These are phyloP conservation scores for Epirrita christyi DNA, from an alignment of 2,888 invertebrate genomes.

Conservation along the genomic window DNA sequence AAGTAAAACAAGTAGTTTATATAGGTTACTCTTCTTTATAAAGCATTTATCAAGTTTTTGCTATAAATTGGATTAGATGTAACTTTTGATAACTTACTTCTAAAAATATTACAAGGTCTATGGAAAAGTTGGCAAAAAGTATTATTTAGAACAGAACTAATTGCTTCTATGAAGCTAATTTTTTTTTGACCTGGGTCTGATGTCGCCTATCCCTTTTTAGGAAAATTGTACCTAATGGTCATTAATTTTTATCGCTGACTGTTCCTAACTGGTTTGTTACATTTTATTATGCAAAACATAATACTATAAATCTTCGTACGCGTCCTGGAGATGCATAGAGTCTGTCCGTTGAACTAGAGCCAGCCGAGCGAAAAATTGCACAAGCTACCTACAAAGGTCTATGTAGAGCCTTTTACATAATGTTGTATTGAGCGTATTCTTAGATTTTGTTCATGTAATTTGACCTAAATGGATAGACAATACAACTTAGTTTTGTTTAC, in stretches of 20 bases:
- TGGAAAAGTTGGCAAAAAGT: no score
- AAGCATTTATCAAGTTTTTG: no score
- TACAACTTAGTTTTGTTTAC: neutral
- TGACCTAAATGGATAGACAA: neutral
- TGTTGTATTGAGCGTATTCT: neutral
- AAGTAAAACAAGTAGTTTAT: no score
- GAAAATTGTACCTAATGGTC: no score
- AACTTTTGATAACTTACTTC: no score
- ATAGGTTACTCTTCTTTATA: no score
- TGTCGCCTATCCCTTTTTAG: no score
- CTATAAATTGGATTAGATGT: no score
- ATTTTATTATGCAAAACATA: conserved; percentile 39
- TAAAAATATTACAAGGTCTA: no score
- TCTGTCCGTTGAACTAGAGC: conserved; percentile 35
- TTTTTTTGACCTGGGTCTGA: no score
- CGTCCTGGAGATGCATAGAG: conserved; percentile 37
- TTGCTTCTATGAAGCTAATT: no score
- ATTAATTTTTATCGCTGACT: neutral
- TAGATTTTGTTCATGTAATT: neutral
- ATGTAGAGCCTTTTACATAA: neutral
- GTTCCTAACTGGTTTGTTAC: conserved; percentile 11
- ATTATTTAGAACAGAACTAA: no score
- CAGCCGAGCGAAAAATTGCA: conserved; percentile 46
- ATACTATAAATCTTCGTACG: conserved; percentile 38
- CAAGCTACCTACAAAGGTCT: conserved; percentile 24